These are phyloP conservation scores for Stomatorhinus ivindoensis DNA, from an alignment of 2,113 vertebrate genomes.

Conservation along the genomic window DNA sequence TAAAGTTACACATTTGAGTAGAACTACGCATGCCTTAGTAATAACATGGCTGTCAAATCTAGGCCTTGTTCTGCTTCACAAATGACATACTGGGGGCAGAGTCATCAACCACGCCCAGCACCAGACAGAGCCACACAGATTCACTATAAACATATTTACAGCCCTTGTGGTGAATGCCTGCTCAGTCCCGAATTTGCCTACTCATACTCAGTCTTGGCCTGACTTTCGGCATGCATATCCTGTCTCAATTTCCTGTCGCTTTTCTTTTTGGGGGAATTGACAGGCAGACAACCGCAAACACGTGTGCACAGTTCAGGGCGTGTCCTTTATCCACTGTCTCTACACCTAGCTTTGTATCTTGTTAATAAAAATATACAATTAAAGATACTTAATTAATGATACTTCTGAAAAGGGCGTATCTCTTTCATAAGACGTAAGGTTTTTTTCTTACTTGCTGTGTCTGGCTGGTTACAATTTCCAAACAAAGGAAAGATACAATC, in stretches of 20 bases:
- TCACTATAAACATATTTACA: background rate
- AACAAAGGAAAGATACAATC: background rate
- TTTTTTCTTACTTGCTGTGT: background rate
- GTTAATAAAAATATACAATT: background rate
- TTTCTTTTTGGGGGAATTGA: background rate
- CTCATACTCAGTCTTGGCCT: background rate
- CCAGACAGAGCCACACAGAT: background rate
- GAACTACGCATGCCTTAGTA: background rate
- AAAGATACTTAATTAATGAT: background rate
- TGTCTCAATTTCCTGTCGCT: background rate
- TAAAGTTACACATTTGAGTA: background rate
- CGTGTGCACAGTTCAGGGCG: background rate
- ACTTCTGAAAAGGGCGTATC: background rate
- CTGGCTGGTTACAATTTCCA: background rate
- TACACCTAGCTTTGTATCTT: background rate
- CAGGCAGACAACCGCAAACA: background rate
- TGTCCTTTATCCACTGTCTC: background rate
- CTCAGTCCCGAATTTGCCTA: background rate
- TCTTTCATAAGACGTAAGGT: background rate
- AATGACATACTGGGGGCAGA: background rate
- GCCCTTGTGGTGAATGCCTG: background rate
- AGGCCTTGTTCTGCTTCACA: background rate
- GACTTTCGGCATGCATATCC: background rate
- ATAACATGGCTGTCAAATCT: background rate
- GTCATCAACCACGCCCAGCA: background rate